A percentile compares a stretch with the other conserved stretches of the same genome.
Conservation (phyloP, 2,888 invertebrate species). For the Pyralis farinalis region DNA sequence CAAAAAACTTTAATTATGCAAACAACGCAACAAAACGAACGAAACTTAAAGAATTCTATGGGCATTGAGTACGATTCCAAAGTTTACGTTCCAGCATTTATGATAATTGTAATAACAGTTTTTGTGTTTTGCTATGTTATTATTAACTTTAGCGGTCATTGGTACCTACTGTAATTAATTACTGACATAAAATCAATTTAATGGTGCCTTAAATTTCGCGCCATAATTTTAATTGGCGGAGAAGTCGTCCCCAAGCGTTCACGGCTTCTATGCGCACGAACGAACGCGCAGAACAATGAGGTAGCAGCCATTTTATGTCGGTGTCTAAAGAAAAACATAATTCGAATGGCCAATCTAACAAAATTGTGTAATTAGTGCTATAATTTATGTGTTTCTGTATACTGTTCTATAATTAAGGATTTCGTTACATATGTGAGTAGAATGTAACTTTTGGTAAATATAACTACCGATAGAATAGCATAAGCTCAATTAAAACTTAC, state of each 20-base stretch:
- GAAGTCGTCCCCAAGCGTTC: constrained; percentile 81
- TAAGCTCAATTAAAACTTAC: constrained; percentile 65
- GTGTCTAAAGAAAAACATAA: constrained; percentile 81
- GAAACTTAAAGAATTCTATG: constrained; percentile 27
- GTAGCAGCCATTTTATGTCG: constrained; percentile 82
- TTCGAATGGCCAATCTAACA: constrained; percentile 81
- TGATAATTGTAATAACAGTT: constrained; percentile 47
- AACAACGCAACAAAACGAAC: constrained; percentile 31
- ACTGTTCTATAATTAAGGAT: constrained; percentile 70
- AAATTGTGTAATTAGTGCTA: constrained; percentile 81
- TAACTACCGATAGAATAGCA: constrained; percentile 50
- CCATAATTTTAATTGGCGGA: constrained; percentile 81
- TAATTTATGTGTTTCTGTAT: constrained; percentile 79
- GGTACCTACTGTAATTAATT: constrained; percentile 28
- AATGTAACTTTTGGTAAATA: constrained; percentile 63
- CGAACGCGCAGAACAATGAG: constrained; percentile 82
- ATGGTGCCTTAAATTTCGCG: constrained; percentile 78
- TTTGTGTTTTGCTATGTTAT: constrained; percentile 55
- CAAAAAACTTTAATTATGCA: constrained; percentile 45
- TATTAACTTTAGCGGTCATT: constrained; percentile 32
- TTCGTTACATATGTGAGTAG: constrained; percentile 76
- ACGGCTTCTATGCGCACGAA: constrained; percentile 82
- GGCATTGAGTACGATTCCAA: constrained; percentile 37
- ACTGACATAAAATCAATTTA: constrained; percentile 50
- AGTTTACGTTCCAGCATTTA: constrained; percentile 50